Conservation (phyloP, 1,140 invertebrate species). For the Antheraea pernyi region DNA sequence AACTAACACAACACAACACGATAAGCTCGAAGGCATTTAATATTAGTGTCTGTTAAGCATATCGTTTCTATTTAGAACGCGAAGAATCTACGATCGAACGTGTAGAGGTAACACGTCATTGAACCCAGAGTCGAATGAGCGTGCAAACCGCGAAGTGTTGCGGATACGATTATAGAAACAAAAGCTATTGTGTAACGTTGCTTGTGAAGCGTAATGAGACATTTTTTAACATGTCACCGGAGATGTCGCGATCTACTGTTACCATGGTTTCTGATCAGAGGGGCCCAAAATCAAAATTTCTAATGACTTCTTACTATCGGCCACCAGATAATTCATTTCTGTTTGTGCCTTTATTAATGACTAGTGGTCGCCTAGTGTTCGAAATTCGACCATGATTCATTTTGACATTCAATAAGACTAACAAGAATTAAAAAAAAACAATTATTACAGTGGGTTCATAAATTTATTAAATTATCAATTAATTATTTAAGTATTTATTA, state of each 20-base stretch:
- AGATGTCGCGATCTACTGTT: conserved; percentile 21
- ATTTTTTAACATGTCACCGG: conserved; percentile 46
- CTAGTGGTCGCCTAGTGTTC: too few relatives aligned
- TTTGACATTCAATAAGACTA: too few relatives aligned
- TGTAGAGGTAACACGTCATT: not conserved
- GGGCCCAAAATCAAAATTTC: too few relatives aligned
- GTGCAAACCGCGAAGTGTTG: conserved; percentile 2
- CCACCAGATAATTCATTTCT: too few relatives aligned
- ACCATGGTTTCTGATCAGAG: too few relatives aligned
- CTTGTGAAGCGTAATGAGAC: conserved; percentile 50
- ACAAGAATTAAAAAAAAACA: too few relatives aligned
- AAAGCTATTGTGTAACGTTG: conserved; percentile 46
- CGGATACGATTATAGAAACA: conserved; percentile 37
- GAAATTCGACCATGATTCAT: too few relatives aligned
- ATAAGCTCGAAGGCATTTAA: conserved; percentile 5
- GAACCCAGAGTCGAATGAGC: not conserved
- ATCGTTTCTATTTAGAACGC: conserved; percentile 11
- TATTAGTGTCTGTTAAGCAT: not conserved
- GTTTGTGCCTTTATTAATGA: too few relatives aligned
- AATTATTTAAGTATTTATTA: too few relatives aligned
- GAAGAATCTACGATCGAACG: conserved; percentile 4
- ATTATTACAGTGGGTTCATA: too few relatives aligned
- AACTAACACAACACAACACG: conserved; percentile 7
- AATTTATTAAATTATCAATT: too few relatives aligned
- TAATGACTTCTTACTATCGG: too few relatives aligned